Evolutionary conservation across 2,888 invertebrate species (phyloP), one percentile per base, ranked within the genome.

Genomic region (Portevinia maculata): DNA sequence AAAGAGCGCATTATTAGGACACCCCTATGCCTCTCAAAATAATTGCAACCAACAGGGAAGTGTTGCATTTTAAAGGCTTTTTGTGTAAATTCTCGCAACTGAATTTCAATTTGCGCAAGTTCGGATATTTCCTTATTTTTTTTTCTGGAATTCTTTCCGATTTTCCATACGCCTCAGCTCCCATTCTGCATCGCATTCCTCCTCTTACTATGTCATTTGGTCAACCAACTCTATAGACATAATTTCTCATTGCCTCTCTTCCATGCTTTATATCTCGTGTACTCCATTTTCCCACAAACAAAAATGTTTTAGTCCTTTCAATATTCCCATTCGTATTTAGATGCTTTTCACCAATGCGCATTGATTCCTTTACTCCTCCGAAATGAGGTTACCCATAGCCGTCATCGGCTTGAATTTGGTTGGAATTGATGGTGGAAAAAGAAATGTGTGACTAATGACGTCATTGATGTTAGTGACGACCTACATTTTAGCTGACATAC

Each of bases 381-480:
- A 15, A 74, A 79, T 69, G 75, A 53, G 75, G 70, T 70, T 64
- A 75, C 17, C 64, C 81, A 24, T 55, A 41, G 34, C n/a, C 44
- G 8, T 24, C 41, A n/a, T 8, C 48, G 30, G 34, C 21, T 59
- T 19, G 28, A 65, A 81, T 57, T 75, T 65, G 70, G 46, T 59
- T 30, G 46, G 41, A 70, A 81, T 64, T 71, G 50, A 41, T 52
- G 70, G 50, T 50, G 46, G 41, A 64, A 71, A 65, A 60, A 64
- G 65, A 65, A 81, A 30, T 70, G 39, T 39, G 30, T 59, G 65
- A 81, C 81, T 71, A 81, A 70, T 81, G 81, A 81, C 81, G 81
- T 81, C 81, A 81, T 60, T 76, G 70, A 48, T 24, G 64, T 64
- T 76, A 64, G 81, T 81, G 76, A 81, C 81, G 81, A 81, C 81